Conservation (phyloP, 1,140 invertebrate species). For the Camponotus pennsylvanicus region DNA sequence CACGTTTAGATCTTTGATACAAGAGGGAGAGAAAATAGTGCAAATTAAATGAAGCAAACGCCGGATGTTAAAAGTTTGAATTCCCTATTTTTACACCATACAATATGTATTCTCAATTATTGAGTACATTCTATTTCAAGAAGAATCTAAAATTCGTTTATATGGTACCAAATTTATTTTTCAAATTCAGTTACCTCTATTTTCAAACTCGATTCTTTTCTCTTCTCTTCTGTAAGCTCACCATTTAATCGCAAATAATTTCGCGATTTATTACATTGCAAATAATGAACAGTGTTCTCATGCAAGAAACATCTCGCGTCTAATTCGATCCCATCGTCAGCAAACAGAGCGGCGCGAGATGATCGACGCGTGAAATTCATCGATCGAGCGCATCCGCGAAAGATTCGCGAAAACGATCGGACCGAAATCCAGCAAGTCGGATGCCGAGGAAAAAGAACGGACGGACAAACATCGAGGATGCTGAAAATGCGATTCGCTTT, state of each 20-base stretch:
- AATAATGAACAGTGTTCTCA: slow-evolving; percentile 8
- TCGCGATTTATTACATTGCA: slow-evolving; percentile 26
- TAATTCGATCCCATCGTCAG: slow-evolving; percentile 25
- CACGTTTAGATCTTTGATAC: not conserved
- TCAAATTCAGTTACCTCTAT: not conserved
- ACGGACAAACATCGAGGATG: slow-evolving; percentile 37
- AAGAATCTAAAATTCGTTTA: not conserved
- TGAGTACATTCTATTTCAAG: not conserved
- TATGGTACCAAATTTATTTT: not conserved
- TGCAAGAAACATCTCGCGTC: slow-evolving; percentile 25
- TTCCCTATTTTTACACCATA: not conserved
- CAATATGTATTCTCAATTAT: not conserved
- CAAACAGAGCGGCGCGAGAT: slow-evolving; percentile 38
- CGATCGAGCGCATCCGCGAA: slow-evolving; percentile 54
- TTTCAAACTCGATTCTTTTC: not conserved
- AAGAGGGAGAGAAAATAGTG: not conserved
- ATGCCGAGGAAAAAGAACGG: not conserved
- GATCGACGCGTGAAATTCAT: slow-evolving; percentile 56
- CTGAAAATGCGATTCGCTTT: slow-evolving; percentile 10
- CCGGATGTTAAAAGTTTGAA: too few relatives aligned
- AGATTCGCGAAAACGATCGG: slow-evolving; percentile 22
- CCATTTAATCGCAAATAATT: slow-evolving; percentile 21
- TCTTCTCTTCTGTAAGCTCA: not conserved
- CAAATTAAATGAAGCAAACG: too few relatives aligned
- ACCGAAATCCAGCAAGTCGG: not conserved